phyloP scores from a whole-genome alignment of 2,888 invertebrate genomes.

The Amphipyra berbera region DNA sequence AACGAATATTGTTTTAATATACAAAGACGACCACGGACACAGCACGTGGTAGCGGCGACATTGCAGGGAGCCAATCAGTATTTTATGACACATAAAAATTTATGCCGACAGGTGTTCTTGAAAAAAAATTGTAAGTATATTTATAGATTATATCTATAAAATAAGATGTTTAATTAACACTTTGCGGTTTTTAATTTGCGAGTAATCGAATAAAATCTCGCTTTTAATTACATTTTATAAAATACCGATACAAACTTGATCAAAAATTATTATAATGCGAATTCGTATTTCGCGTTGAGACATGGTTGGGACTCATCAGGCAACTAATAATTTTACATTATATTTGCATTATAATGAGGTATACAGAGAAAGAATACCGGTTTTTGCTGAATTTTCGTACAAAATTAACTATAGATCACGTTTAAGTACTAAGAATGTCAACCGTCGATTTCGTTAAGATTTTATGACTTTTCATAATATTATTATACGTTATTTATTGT shows the following conservation, averaged over 20 bases:
- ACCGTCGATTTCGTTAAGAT: conserved; percentile 33
- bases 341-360: conserved; percentile 64
- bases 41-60: conserved; percentile 46
- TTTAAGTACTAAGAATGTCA: conserved; percentile 41
- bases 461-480: conserved; percentile 42
- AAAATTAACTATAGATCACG: conserved; percentile 38
- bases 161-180: conserved; percentile 59
- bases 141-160: conserved; percentile 42
- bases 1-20: conserved; percentile 25
- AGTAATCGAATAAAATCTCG: conserved; percentile 39
- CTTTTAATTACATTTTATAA: conserved; percentile 50
- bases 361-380: conserved; percentile 62
- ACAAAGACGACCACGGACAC: conserved; percentile 15
- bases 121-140: conserved; percentile 26
- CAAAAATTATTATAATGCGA: conserved; percentile 44
- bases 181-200: conserved; percentile 33
- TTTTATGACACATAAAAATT: conserved; percentile 37
- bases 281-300: conserved; percentile 29
- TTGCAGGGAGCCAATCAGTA: conserved; percentile 48
- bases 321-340: conserved; percentile 62
- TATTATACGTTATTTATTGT: conserved; percentile 29
- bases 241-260: conserved; percentile 44
- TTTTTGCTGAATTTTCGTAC: conserved; percentile 50
- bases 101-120: conserved; percentile 56
- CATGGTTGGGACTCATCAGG: conserved; percentile 49